These are phyloP conservation scores for Drosophila planitibia DNA, from an alignment of 2,888 invertebrate species.

Conservation along the genomic window DNA sequence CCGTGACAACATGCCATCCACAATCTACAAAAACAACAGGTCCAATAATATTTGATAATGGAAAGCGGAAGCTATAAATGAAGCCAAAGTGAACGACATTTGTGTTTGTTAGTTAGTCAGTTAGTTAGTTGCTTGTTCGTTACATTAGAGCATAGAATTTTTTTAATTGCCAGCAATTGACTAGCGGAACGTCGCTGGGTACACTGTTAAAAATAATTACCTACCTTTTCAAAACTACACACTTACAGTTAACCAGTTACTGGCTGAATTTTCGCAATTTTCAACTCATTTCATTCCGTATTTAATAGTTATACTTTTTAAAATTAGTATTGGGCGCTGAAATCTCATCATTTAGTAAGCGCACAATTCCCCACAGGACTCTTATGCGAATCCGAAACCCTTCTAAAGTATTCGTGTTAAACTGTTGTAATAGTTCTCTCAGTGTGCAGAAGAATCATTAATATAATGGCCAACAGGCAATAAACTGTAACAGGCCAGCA, in stretches of 20 bases:
- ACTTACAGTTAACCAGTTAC: background rate
- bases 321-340: background rate
- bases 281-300: background rate
- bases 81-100: conserved; percentile 57
- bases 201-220: background rate
- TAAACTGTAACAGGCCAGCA: conserved; percentile 11
- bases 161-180: conserved; percentile 60
- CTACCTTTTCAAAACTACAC: background rate
- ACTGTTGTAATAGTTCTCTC: background rate
- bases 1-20: conserved; percentile 78
- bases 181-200: conserved; percentile 12
- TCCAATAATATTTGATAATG: conserved; percentile 80
- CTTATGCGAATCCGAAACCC: background rate
- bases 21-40: conserved; percentile 22
- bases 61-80: conserved; percentile 76
- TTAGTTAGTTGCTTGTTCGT: conserved; percentile 14
- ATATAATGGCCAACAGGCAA: conserved; percentile 40
- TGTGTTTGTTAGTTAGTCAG: conserved; percentile 42
- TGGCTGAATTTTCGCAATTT: background rate
- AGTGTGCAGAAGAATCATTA: conserved; percentile 53
- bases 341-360: background rate
- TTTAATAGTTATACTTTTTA: background rate
- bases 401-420: background rate
- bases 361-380: background rate
- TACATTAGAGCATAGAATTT: conserved; percentile 41